Conservation (phyloP, 2,797 vertebrate genomes). For the Alca torda region DNA sequence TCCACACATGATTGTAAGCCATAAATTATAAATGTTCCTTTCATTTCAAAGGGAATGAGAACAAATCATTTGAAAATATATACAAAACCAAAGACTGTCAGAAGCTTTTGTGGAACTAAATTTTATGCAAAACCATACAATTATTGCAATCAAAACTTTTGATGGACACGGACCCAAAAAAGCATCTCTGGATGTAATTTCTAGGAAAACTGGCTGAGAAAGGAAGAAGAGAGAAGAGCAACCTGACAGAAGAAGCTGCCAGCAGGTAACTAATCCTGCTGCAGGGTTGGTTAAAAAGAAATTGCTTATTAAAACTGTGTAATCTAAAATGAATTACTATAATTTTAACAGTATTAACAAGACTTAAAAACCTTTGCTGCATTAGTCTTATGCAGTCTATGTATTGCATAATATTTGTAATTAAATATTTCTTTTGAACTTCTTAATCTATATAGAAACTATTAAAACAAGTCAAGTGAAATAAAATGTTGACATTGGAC, state of each 20-base stretch:
- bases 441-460: background rate
- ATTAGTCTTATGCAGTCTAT: background rate
- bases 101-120: background rate
- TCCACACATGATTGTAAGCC: background rate
- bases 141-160: background rate
- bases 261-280: background rate
- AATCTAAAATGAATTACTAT: background rate
- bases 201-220: background rate
- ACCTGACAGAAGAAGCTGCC: background rate
- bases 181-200: background rate
- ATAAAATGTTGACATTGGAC: background rate
- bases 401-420: background rate
- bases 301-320: background rate
- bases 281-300: background rate
- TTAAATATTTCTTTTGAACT: background rate
- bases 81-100: background rate
- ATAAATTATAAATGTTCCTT: background rate
- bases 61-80: background rate
- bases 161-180: background rate
- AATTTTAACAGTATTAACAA: background rate
- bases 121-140: background rate
- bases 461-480: background rate
- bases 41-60: background rate
- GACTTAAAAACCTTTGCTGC: background rate
- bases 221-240: background rate